These are phyloP conservation scores for Trichosurus vulpecula DNA, from an alignment of 2,797 vertebrate genomes.

Conservation along the genomic window DNA sequence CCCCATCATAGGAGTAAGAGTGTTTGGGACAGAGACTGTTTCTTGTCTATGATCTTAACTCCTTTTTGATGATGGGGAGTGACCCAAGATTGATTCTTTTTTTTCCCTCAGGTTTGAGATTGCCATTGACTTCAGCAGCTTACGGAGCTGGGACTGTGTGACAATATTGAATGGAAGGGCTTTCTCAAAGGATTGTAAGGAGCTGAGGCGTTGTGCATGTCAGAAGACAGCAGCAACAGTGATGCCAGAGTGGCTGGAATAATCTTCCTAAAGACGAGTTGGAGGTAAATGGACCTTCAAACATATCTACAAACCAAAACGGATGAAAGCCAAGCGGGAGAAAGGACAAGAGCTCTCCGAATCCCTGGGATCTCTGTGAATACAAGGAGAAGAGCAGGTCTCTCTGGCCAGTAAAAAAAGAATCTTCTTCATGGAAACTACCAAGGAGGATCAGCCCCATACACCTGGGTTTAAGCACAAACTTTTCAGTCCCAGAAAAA, in stretches of 20 bases:
- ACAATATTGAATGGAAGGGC: constrained; percentile 73
- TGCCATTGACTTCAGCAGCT: constrained; percentile 59
- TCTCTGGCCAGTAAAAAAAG: neutral
- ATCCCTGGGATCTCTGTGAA: neutral
- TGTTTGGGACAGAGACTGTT: neutral
- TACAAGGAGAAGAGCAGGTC: neutral
- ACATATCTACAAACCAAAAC: neutral
- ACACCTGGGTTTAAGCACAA: neutral
- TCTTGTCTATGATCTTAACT: neutral
- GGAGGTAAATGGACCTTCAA: neutral
- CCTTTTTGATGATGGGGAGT: neutral
- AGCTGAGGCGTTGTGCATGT: constrained; percentile 71
- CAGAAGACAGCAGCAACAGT: neutral
- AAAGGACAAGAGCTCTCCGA: neutral
- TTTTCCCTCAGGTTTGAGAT: constrained; percentile 70
- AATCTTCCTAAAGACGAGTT: neutral
- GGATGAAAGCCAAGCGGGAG: rapidly evolving
- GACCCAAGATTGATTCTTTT: neutral
- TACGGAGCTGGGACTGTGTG: constrained; percentile 68
- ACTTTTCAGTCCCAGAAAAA: neutral
- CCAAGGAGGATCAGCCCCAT: neutral
- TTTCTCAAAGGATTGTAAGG: constrained; percentile 76
- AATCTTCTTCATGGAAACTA: neutral
- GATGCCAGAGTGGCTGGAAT: neutral
- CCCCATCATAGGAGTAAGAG: neutral